Evolutionary conservation across 2,113 vertebrate species (phyloP).

Genomic region (Ovis aries): DNA sequence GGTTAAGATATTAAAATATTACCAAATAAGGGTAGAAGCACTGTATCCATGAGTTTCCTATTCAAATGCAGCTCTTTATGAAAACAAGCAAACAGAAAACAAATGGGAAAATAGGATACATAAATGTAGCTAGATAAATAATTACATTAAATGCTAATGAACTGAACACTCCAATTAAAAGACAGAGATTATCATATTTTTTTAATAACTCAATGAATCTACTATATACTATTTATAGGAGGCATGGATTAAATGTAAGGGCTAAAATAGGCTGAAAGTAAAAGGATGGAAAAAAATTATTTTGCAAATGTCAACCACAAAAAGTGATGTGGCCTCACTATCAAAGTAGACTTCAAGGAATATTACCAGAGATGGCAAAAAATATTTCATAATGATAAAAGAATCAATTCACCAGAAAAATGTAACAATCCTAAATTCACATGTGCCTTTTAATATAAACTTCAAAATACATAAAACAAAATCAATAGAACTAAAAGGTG

Average conservation of each 20-base stretch:
- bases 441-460: background rate
- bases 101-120: background rate
- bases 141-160: conserved; percentile 18
- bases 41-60: background rate
- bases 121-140: background rate
- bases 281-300: background rate
- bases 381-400: background rate
- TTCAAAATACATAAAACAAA: background rate
- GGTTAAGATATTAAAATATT: background rate
- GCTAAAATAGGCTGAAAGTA: background rate
- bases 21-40: background rate
- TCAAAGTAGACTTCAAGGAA: background rate
- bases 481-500: background rate
- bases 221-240: background rate
- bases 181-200: background rate
- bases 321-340: background rate
- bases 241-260: background rate
- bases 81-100: background rate
- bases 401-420: background rate
- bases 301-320: background rate
- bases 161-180: background rate
- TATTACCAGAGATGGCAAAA: background rate
- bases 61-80: background rate
- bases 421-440: background rate
- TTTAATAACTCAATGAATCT: background rate